These are phyloP conservation scores for Atractosteus spatula DNA, from an alignment of 2,113 vertebrate species.

Conservation along the genomic window DNA sequence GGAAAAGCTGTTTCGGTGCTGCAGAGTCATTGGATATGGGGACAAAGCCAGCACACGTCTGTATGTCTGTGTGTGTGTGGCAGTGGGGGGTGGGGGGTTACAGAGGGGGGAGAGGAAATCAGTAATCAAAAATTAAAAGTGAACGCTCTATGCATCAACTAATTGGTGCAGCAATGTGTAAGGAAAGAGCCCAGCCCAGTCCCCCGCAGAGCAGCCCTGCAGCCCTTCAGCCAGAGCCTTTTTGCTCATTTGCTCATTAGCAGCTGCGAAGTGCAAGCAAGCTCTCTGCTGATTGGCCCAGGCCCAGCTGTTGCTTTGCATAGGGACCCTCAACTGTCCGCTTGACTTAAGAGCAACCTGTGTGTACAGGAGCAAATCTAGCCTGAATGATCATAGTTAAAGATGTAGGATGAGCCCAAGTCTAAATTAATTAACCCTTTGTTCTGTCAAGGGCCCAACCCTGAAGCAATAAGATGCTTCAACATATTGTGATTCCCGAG, in stretches of 20 bases:
- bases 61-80: neutral
- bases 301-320: constrained; percentile 8
- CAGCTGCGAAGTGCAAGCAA: constrained; percentile 19
- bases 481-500: neutral
- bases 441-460: neutral
- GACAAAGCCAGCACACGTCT: neutral
- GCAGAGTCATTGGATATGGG: too few relatives aligned
- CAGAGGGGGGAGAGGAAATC: constrained; percentile 11
- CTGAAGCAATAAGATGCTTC: neutral
- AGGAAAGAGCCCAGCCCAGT: constrained; percentile 19
- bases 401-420: neutral
- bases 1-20: neutral
- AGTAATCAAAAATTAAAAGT: constrained; percentile 26
- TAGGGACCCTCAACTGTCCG: constrained; percentile 22
- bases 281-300: constrained; percentile 13
- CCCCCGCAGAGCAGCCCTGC: constrained; percentile 16
- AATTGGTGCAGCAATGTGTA: constrained; percentile 34
- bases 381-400: neutral
- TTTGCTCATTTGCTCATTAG: constrained; percentile 33
- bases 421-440: neutral
- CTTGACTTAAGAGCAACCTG: constrained; percentile 21
- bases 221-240: constrained; percentile 16
- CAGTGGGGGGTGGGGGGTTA: neutral
- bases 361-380: neutral
- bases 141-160: constrained; percentile 17